Evolutionary conservation across 2,797 vertebrate species (phyloP).

Genomic region (Eupleurogrammus muticus): DNA sequence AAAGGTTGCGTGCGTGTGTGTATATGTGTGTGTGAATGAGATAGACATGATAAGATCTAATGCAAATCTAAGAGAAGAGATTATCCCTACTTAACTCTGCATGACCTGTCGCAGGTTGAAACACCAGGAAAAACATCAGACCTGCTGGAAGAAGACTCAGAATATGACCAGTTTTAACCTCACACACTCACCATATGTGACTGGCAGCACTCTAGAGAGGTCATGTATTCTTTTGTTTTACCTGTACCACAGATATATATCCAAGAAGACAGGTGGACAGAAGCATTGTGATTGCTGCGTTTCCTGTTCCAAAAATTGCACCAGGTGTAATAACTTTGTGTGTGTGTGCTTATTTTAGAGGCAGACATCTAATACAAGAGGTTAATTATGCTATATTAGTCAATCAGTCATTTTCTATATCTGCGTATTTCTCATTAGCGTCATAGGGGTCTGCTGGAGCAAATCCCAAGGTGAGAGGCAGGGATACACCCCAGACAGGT

Average conservation of each 20-base stretch:
- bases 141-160: not conserved
- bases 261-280: not conserved
- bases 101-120: not conserved
- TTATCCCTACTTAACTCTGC: not conserved
- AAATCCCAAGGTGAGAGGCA: too few relatives aligned
- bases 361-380: conserved; percentile 1
- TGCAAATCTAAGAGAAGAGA: conserved; percentile 5
- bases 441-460: too few relatives aligned
- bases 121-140: not conserved
- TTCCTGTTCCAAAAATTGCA: not conserved
- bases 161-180: not conserved
- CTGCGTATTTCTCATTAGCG: too few relatives aligned
- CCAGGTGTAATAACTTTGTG: not conserved
- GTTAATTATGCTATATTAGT: not conserved
- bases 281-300: not conserved
- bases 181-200: not conserved
- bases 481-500: too few relatives aligned
- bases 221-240: not conserved
- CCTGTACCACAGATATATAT: not conserved
- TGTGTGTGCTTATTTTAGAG: not conserved
- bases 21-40: not conserved
- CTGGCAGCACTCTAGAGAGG: not conserved
- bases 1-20: conserved; percentile 1
- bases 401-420: too few relatives aligned
- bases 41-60: conserved; percentile 6